Base-by-base conservation (phyloP, 2,113 vertebrate genomes). In the Trogon melanurus region DNA sequence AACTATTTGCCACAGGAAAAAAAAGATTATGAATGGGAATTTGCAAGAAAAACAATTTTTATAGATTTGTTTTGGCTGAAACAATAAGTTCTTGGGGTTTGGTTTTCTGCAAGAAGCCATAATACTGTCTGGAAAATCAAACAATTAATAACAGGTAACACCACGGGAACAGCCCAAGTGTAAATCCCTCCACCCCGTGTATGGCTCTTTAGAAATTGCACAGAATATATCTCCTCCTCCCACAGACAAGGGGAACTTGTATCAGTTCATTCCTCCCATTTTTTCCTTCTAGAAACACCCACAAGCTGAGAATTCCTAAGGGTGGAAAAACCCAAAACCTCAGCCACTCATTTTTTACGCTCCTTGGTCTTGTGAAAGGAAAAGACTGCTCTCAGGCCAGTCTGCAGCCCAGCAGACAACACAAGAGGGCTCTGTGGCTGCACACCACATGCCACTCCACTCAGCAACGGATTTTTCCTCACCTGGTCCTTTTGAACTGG, bases 371-470 rank as follows among this genome's bases (percentile, higher is more conserved):
- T 3, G 18, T 5, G 34, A 53, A 57, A 53, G 27, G 16, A n/a
- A 19, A 80, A 6, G 25, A 13, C 88, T 17, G 67, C 32, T 90
- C 20, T 14, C 13, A 5, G 85, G 19, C 70, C 3, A 50, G 5
- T 89, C 79, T 73, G 95, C 91, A 91, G 15, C 34, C 54, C 84
- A 6, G 79, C 79, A 86, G 72, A 48, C 34, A 66, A 95, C 95
- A 88, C 54, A 16, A 97, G 96, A 94, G 96, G 94, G 96, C 96
- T 95, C 97, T 95, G 94, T 97, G 92, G 92, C 89, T 91, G 94
- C 96, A 19, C 91, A 15, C 9, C 88, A 2, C 64, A 6, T 0
- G 19, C 1, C 79, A 3, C 44, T 73, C 38, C 12, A 10, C 50
- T 48, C 76, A 14, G 65, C 4, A 0, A 2, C 44, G 32, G 32